These are phyloP conservation scores for Phylloscopus trochilus DNA, from an alignment of 2,113 vertebrate genomes.

Conservation along the genomic window DNA sequence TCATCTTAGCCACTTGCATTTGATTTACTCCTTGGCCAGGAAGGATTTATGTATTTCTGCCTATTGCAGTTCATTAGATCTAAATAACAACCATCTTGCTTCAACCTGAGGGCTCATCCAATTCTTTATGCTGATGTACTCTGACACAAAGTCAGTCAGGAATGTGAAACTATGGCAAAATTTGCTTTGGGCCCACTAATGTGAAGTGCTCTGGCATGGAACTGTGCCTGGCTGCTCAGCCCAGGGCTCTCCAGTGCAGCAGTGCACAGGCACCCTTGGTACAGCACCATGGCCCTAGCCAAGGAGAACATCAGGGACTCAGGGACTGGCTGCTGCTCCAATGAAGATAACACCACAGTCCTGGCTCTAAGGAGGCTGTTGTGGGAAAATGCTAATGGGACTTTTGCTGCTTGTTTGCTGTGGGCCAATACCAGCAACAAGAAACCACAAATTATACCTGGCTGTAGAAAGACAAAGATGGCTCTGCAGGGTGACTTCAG, in stretches of 20 bases:
- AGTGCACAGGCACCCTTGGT: background rate
- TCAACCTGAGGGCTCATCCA: background rate
- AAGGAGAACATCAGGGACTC: background rate
- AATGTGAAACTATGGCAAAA: background rate
- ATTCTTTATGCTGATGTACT: background rate
- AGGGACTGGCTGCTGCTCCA: background rate
- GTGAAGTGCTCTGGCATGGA: background rate
- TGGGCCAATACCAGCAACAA: background rate
- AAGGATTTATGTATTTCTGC: slow-evolving; percentile 9
- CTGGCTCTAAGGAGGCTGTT: background rate
- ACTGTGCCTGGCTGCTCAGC: background rate
- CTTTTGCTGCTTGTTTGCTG: background rate
- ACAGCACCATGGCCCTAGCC: background rate
- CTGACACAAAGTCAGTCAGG: background rate
- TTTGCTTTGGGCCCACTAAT: background rate
- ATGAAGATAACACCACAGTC: background rate
- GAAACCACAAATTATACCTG: background rate
- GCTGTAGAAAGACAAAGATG: background rate
- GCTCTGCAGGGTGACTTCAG: background rate
- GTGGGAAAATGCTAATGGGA: slow-evolving; percentile 3
- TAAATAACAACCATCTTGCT: background rate
- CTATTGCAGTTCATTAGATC: background rate
- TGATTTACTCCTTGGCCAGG: background rate
- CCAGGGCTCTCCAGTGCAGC: background rate
- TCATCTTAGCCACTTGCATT: background rate